phyloP scores from a whole-genome alignment of 2,113 vertebrate species.

The Acanthochromis polyacanthus region DNA sequence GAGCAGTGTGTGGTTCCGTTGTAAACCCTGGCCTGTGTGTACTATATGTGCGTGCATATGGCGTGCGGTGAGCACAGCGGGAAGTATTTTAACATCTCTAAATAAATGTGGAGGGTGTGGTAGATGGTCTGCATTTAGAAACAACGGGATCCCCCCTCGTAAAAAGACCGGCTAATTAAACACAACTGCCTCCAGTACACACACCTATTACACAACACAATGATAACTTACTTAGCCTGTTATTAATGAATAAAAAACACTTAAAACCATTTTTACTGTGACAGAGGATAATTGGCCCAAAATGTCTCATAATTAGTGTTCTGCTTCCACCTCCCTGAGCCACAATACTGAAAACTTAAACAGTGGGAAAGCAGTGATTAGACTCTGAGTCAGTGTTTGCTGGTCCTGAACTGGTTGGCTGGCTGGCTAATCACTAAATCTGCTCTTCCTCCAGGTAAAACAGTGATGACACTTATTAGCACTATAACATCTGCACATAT shows the following conservation, averaged over 20 bases:
- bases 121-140: constrained; percentile 54
- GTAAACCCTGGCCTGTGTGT: constrained; percentile 44
- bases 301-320: constrained; percentile 26
- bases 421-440: constrained; percentile 40
- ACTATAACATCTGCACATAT: constrained; percentile 21
- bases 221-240: not conserved
- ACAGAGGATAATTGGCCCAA: constrained; percentile 38
- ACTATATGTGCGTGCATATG: constrained; percentile 38
- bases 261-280: constrained; percentile 3
- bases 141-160: constrained; percentile 56
- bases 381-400: constrained; percentile 63
- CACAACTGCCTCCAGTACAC: constrained; percentile 7
- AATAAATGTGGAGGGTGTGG: constrained; percentile 53
- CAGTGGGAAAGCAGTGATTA: constrained; percentile 10
- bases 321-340: constrained; percentile 23
- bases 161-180: constrained; percentile 59
- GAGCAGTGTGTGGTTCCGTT: constrained; percentile 50
- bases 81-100: constrained; percentile 58
- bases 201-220: constrained; percentile 3
- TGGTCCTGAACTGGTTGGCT: constrained; percentile 33
- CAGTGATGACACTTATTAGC: constrained; percentile 4
- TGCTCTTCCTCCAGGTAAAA: constrained; percentile 32
- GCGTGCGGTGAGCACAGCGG: constrained; percentile 46
- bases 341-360: constrained; percentile 21
- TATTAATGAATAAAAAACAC: constrained; percentile 23